These are phyloP conservation scores for Magallana gigas DNA, from an alignment of 1,140 invertebrate genomes.

Conservation along the genomic window DNA sequence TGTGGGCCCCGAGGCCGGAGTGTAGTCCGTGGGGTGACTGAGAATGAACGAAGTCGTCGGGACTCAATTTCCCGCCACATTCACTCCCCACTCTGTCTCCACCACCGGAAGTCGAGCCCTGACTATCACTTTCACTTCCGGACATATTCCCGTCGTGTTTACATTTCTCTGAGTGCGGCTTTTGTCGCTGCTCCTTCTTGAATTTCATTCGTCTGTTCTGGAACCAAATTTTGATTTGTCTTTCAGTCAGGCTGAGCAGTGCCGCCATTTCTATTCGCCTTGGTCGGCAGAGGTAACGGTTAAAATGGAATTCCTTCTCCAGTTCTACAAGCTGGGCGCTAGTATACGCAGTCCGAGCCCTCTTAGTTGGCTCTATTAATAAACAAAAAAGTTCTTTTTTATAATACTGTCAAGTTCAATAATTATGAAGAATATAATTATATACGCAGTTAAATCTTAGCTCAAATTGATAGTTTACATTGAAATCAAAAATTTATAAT, in stretches of 20 bases:
- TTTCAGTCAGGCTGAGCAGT: slow-evolving; percentile 86
- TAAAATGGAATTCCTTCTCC: slow-evolving; percentile 93
- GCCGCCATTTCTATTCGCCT: slow-evolving; percentile 89
- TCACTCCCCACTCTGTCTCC: slow-evolving; percentile 60
- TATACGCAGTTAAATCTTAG: too few relatives aligned
- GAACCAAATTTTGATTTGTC: slow-evolving; percentile 98
- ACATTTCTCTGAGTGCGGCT: slow-evolving; percentile 85
- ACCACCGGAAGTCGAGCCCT: slow-evolving; percentile 63
- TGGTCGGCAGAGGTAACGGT: slow-evolving; percentile 89
- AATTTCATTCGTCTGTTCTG: slow-evolving; percentile 97
- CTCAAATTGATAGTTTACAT: too few relatives aligned
- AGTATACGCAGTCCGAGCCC: slow-evolving; percentile 94
- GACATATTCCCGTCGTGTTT: slow-evolving; percentile 63
- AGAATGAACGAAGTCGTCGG: slow-evolving; percentile 46
- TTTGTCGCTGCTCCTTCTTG: slow-evolving; percentile 97
- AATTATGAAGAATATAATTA: too few relatives aligned
- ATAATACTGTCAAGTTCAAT: too few relatives aligned
- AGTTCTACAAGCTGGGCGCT: slow-evolving; percentile 98
- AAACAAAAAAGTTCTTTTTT: not conserved
- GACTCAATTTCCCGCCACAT: slow-evolving; percentile 62
- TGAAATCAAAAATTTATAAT: too few relatives aligned
- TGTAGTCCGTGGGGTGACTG: slow-evolving; percentile 37
- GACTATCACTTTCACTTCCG: slow-evolving; percentile 65
- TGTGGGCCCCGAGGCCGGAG: slow-evolving; percentile 46
- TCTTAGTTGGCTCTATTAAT: slow-evolving; percentile 69